Percentiles rank a stretch among this genome's conserved stretches.
Evolutionary conservation across 2,888 invertebrate genomes (phyloP).

Genomic region (Polydrusus tereticollis): DNA sequence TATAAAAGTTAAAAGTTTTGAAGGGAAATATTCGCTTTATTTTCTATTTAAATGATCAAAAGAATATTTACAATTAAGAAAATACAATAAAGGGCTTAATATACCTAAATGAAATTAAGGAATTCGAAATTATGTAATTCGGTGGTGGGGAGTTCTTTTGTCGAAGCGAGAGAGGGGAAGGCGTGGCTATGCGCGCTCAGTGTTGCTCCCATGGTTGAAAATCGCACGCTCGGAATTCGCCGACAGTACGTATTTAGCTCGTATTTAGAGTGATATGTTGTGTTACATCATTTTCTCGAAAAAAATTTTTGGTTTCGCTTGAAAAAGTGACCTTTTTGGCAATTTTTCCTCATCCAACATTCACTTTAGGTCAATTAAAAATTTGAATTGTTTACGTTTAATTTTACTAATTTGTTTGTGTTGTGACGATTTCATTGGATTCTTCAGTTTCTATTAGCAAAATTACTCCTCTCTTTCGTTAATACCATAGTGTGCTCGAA

Average conservation of each 20-base stretch:
- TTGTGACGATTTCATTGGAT: constrained; percentile 56
- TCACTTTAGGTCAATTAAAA: constrained; percentile 38
- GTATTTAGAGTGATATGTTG: constrained; percentile 69
- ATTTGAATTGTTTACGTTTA: constrained; percentile 47
- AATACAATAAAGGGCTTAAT: constrained; percentile 37
- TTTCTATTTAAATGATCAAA: not conserved
- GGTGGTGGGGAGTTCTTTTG: constrained; percentile 53
- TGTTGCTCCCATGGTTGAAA: constrained; percentile 65
- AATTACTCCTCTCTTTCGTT: constrained; percentile 20
- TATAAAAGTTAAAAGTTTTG: too few relatives aligned
- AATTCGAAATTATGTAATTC: constrained; percentile 36
- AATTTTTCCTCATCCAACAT: constrained; percentile 54
- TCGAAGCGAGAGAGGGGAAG: constrained; percentile 63
- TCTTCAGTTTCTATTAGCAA: constrained; percentile 39
- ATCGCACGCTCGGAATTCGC: constrained; percentile 59
- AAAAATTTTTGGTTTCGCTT: constrained; percentile 68
- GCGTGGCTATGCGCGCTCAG: constrained; percentile 67
- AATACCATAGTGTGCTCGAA: constrained; percentile 12
- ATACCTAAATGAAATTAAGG: constrained; percentile 30
- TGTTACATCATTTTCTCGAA: constrained; percentile 68
- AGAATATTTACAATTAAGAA: not conserved
- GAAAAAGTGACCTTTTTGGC: constrained; percentile 67
- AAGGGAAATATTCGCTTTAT: not conserved
- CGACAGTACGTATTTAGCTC: constrained; percentile 67
- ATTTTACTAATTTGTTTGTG: constrained; percentile 53